These are phyloP conservation scores for Notolepis coatsorum DNA, from an alignment of 2,797 vertebrate genomes.

Conservation along the genomic window DNA sequence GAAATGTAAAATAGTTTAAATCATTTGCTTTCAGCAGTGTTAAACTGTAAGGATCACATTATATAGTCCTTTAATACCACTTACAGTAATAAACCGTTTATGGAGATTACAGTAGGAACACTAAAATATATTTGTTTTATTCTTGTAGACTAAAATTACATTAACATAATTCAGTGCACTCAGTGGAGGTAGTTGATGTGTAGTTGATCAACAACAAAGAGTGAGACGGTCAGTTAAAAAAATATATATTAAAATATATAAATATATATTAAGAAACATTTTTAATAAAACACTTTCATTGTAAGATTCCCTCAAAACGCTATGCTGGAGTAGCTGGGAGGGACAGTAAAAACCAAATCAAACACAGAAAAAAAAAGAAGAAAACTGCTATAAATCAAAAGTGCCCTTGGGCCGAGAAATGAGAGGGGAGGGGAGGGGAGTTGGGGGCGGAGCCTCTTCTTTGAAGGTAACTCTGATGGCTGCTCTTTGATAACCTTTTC, in stretches of 20 bases:
- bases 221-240: too few species aligned
- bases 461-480: slow-evolving; percentile 66
- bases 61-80: background rate
- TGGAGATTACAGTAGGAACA: slow-evolving; percentile 2
- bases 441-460: too few species aligned
- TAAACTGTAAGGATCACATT: slow-evolving; percentile 5
- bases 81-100: background rate
- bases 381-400: slow-evolving; percentile 58
- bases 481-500: slow-evolving; percentile 79
- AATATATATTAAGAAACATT: too few species aligned
- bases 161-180: too few species aligned
- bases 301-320: slow-evolving; percentile 45
- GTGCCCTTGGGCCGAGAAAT: slow-evolving; percentile 30
- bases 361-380: slow-evolving; percentile 52
- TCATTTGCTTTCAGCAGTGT: background rate
- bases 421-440: slow-evolving; percentile 19
- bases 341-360: slow-evolving; percentile 28
- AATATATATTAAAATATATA: too few species aligned
- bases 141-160: too few species aligned
- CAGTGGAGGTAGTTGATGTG: too few species aligned
- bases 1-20: background rate
- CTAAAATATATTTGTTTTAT: too few species aligned
- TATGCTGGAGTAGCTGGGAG: slow-evolving; percentile 24
- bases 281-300: too few species aligned
- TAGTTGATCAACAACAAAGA: too few species aligned